Evolutionary conservation across 2,113 vertebrate species (phyloP), one percentile per base, ranked within the genome.

Genomic region (Dipodomys stephensi): DNA sequence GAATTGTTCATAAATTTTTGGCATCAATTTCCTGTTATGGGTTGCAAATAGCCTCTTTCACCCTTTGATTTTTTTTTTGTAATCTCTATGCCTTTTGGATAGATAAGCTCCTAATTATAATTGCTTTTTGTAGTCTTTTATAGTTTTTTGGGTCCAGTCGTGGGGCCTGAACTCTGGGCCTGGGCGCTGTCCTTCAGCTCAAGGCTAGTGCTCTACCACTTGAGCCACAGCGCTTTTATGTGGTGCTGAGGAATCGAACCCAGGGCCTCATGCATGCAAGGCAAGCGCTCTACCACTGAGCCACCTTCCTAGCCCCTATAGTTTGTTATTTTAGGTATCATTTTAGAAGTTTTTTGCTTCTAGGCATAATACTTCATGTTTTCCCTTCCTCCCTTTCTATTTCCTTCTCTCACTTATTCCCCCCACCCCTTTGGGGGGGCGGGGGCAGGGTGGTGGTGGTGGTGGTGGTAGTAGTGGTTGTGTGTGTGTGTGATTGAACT

Each of bases 61-160:
- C 4, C 87, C 90, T 82, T 22, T 92, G 19, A 67, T 28, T 83
- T n/a, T 32, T n/a, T 32, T 6, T 16, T 15, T 69, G 8, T 67
- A 67, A 30, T 72, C 49, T 84, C 71, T 49, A 79, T 73, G 53
- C 49, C 15, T 78, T 91, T 62, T 91, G 74, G 39, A 91, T n/a
- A 88, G 57, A 85, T 77, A 90, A 88, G 62, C 62, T 85, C 53
- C n/a, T 91, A 84, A 69, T 94, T 78, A 39, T 91, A 79, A 79
- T 44, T 68, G n/a, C 83, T 69, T 39, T 92, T 74, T 80, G 80
- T 39, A 90, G 12, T 69, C n/a, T 83, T 84, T 65, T 20, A 13
- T 93, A 39, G 65, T 57, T 83, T 57, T 39, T 39, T 39, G 4
- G 39, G 39, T 39, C 39, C 39, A 6, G 39, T 39, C 39, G 5